Evolutionary conservation across 2,113 vertebrate species (phyloP).

Genomic region (Ictidomys tridecemlineatus): DNA sequence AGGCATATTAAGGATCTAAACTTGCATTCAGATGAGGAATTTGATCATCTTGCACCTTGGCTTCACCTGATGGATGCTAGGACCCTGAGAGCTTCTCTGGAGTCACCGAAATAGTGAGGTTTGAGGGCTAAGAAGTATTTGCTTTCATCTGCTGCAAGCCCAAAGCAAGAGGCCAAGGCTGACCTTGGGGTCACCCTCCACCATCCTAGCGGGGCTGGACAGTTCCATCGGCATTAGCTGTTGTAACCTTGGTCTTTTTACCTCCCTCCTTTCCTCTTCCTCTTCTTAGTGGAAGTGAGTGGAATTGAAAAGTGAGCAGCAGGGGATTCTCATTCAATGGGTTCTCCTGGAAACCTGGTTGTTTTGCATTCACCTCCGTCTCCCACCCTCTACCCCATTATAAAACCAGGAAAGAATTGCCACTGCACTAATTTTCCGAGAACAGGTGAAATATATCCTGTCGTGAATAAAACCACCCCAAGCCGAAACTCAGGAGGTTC

Average conservation of each 20-base stretch:
- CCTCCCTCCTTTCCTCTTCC: not conserved
- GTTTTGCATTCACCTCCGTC: slow-evolving; percentile 25
- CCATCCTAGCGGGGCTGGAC: accelerated
- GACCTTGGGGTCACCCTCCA: not conserved
- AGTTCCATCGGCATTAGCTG: not conserved
- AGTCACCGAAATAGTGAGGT: not conserved
- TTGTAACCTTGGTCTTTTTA: no score
- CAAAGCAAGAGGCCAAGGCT: not conserved
- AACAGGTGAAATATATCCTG: slow-evolving; percentile 65
- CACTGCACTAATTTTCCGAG: not conserved
- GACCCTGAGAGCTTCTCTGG: not conserved
- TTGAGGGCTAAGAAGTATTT: not conserved
- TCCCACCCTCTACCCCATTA: not conserved
- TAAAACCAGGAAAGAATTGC: not conserved
- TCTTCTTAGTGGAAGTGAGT: not conserved
- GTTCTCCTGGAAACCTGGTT: not conserved
- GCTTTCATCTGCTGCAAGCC: not conserved
- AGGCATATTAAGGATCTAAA: not conserved
- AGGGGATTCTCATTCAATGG: not conserved
- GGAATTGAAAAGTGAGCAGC: not conserved
- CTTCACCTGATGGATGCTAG: not conserved
- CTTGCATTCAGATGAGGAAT: not conserved
- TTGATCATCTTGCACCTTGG: not conserved
- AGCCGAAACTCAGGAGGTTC: slow-evolving; percentile 47
- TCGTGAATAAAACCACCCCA: slow-evolving; percentile 22